phyloP scores from a whole-genome alignment of 2,888 invertebrate genomes.

The Lithosia quadra region DNA sequence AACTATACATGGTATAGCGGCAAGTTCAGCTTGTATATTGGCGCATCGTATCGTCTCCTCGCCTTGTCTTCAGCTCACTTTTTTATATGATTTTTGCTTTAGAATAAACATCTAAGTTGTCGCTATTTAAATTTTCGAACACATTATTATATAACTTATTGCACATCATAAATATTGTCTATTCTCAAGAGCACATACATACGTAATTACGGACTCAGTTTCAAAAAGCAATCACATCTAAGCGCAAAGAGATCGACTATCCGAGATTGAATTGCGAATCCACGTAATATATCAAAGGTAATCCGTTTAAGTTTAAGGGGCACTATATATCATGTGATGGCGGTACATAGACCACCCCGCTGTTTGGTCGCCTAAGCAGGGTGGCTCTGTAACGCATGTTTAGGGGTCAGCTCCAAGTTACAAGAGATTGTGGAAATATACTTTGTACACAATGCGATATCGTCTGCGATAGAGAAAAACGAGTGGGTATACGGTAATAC shows the following conservation, averaged over 20 bases:
- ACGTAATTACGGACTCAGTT: conserved; percentile 68
- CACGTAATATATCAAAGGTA: conserved; percentile 86
- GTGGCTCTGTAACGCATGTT: conserved; percentile 78
- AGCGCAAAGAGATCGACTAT: conserved; percentile 75
- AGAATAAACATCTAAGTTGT: too few relatives aligned
- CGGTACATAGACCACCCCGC: conserved; percentile 74
- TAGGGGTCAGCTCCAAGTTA: conserved; percentile 59
- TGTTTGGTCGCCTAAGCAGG: conserved; percentile 85
- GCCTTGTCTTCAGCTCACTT: too few relatives aligned
- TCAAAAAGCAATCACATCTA: conserved; percentile 79
- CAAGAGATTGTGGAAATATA: conserved; percentile 19
- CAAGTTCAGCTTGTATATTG: too few relatives aligned
- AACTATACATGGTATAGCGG: too few relatives aligned
- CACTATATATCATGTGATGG: conserved; percentile 83
- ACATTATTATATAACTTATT: neutral
- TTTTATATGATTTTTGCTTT: too few relatives aligned
- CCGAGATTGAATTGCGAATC: conserved; percentile 84
- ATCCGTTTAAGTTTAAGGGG: conserved; percentile 86
- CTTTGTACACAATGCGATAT: too few relatives aligned
- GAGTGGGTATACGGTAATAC: too few relatives aligned
- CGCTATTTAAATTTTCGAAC: conserved; percentile 11
- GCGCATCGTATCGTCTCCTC: too few relatives aligned
- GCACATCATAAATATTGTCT: conserved; percentile 14
- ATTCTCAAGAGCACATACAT: conserved; percentile 16
- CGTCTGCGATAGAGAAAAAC: too few relatives aligned